Conservation (phyloP, 2,113 vertebrate genomes). For the Oenanthe melanoleuca region DNA sequence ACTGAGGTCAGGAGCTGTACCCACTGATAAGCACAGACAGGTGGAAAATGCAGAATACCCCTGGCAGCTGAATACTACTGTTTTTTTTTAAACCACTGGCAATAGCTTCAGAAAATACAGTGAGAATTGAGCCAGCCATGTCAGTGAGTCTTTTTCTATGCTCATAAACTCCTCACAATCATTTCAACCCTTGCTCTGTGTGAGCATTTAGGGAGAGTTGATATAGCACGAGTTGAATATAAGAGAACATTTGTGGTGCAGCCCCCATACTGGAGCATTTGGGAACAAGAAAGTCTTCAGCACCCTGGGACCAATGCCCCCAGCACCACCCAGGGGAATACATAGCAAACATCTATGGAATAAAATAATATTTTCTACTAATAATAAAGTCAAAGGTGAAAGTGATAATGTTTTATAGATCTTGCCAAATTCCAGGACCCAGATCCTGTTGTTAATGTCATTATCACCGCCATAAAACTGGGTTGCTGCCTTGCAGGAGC, state of each 20-base stretch:
- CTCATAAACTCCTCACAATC: background rate
- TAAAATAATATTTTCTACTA: background rate
- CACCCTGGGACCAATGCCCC: background rate
- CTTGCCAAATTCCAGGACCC: background rate
- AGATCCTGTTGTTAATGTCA: background rate
- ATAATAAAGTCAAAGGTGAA: background rate
- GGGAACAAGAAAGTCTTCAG: background rate
- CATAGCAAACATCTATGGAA: background rate
- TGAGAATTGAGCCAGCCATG: fast-evolving
- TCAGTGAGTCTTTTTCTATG: background rate
- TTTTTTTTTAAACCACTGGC: background rate
- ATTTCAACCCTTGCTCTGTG: fast-evolving
- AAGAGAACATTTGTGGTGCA: background rate
- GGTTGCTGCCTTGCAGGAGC: background rate
- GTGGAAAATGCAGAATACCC: background rate
- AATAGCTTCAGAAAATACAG: background rate
- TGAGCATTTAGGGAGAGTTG: background rate
- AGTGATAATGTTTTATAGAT: background rate
- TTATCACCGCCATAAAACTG: background rate
- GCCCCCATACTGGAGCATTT: background rate
- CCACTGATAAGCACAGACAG: background rate
- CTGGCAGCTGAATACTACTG: background rate
- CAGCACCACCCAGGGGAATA: background rate
- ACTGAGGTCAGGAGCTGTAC: background rate
- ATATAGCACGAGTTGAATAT: background rate